Evolutionary conservation across 2,888 invertebrate species (phyloP).

Genomic region (Baccha elongata): DNA sequence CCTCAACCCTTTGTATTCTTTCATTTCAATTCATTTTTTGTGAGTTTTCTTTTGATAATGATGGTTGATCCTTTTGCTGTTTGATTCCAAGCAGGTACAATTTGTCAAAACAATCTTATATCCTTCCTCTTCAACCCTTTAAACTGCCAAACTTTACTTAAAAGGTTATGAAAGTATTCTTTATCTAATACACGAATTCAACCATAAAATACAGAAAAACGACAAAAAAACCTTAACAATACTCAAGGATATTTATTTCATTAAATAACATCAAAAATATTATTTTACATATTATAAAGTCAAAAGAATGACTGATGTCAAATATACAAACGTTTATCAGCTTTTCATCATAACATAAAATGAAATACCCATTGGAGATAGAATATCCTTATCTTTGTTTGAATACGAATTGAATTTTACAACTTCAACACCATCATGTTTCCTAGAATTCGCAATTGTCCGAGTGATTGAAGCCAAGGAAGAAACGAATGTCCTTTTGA

Average conservation of each 20-base stretch:
- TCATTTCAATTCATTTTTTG: conserved; percentile 44
- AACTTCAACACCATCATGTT: conserved; percentile 9
- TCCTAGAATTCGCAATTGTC: conserved; percentile 36
- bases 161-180: conserved; percentile 55
- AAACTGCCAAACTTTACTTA: not conserved
- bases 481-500: conserved; percentile 27
- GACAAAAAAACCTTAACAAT: conserved; percentile 19
- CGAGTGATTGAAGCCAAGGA: conserved; percentile 42
- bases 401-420: too few relatives aligned
- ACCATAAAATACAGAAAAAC: conserved; percentile 24
- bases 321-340: conserved; percentile 53
- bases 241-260: conserved; percentile 40
- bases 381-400: too few relatives aligned
- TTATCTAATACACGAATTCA: conserved; percentile 58
- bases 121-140: conserved; percentile 5
- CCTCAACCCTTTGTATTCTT: conserved; percentile 49
- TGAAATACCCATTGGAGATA: too few relatives aligned
- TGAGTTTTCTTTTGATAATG: conserved; percentile 4
- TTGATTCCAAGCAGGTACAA: conserved; percentile 70
- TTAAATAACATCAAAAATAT: conserved; percentile 66
- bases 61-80: conserved; percentile 34
- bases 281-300: conserved; percentile 60
- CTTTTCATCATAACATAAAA: too few relatives aligned
- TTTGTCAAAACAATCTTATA: conserved; percentile 70
- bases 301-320: conserved; percentile 46